Conservation (phyloP, 2,888 invertebrate genomes). For the Eilema sororculum region DNA sequence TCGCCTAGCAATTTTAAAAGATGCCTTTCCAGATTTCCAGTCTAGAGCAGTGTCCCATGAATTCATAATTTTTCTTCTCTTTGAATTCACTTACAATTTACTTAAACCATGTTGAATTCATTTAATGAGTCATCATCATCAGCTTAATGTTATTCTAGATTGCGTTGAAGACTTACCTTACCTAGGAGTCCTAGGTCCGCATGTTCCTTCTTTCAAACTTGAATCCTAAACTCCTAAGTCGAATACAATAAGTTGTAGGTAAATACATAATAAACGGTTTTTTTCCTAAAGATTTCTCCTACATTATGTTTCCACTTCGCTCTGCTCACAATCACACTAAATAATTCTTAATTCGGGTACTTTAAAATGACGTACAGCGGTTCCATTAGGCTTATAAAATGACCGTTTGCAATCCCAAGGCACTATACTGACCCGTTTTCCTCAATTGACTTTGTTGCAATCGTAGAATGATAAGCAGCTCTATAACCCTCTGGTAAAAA, state of each 20-base stretch:
- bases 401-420: conserved; percentile 10
- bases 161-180: background rate
- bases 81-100: background rate
- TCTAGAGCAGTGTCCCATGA: conserved; percentile 4
- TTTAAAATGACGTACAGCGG: conserved; percentile 19
- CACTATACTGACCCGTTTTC: conserved; percentile 17
- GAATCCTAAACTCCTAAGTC: too few relatives aligned
- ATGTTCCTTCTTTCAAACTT: too few relatives aligned
- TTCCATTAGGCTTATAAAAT: conserved; percentile 17
- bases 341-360: background rate
- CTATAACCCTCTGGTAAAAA: conserved; percentile 16
- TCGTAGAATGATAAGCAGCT: conserved; percentile 8
- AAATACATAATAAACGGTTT: background rate
- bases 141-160: background rate
- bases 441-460: conserved; percentile 20
- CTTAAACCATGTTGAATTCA: too few relatives aligned
- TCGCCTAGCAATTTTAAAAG: conserved; percentile 44
- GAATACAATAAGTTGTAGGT: too few relatives aligned
- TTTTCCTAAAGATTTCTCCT: background rate
- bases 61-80: background rate
- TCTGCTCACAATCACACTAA: conserved; percentile 4
- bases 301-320: background rate
- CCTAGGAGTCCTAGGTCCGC: too few relatives aligned
- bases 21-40: conserved; percentile 28
- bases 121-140: background rate